A percentile compares a stretch with the other conserved stretches of the same genome.
phyloP scores from a whole-genome alignment of 2,797 vertebrate species.

The Spheniscus humboldti region DNA sequence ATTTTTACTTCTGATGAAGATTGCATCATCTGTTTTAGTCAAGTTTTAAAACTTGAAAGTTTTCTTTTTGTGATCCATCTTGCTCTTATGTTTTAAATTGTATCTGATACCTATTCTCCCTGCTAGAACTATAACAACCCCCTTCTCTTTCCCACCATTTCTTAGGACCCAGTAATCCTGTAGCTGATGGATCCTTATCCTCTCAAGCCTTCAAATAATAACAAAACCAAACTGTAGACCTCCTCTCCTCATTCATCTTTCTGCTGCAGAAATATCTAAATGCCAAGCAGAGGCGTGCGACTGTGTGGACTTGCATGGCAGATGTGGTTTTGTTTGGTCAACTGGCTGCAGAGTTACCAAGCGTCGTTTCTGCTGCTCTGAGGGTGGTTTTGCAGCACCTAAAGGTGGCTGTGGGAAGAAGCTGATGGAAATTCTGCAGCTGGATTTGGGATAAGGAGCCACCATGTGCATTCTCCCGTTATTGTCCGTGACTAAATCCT shows the following conservation, averaged over 20 bases:
- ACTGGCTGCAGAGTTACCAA: not conserved
- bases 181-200: not conserved
- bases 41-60: not conserved
- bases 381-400: not conserved
- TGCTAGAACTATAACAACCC: not conserved
- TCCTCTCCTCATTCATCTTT: not conserved
- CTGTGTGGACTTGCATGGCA: not conserved
- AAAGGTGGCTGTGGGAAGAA: not conserved
- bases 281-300: not conserved
- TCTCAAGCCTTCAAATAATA: not conserved
- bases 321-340: not conserved
- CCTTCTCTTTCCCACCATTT: not conserved
- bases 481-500: not conserved
- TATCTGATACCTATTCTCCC: not conserved
- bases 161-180: not conserved
- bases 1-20: not conserved
- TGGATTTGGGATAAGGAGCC: not conserved
- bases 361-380: not conserved
- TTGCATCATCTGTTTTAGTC: not conserved
- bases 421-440: not conserved
- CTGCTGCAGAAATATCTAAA: not conserved
- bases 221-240: not conserved
- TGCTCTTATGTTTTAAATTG: not conserved
- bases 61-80: not conserved
- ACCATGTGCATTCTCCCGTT: accelerated